Conservation (phyloP, 2,797 vertebrate genomes). For the Notamacropus eugenii region DNA sequence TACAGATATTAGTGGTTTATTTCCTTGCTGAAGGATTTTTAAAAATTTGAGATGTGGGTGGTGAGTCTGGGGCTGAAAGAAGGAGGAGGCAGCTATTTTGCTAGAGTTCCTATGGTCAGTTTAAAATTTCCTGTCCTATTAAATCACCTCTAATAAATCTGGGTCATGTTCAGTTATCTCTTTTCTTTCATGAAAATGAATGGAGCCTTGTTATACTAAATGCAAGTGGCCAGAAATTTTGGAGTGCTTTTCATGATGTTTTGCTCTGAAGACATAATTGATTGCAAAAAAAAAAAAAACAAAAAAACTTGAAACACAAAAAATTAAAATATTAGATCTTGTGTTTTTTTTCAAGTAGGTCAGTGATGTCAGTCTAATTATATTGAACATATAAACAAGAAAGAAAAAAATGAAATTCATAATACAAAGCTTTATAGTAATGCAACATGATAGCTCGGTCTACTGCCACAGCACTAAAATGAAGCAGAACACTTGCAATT, state of each 20-base stretch:
- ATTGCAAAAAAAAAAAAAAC: neutral
- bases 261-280: neutral
- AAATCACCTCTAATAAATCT: conserved; percentile 44
- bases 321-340: neutral
- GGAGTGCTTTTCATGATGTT: conserved; percentile 21
- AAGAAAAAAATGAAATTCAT: conserved; percentile 9
- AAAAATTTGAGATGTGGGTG: conserved; percentile 6
- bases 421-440: neutral
- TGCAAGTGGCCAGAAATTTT: conserved; percentile 38
- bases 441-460: neutral
- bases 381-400: neutral
- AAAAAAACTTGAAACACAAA: neutral
- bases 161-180: conserved; percentile 33
- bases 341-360: neutral
- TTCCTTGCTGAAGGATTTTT: conserved; percentile 37
- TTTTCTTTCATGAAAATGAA: conserved; percentile 53
- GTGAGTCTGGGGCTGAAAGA: neutral
- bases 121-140: neutral
- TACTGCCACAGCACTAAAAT: neutral
- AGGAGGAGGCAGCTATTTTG: neutral
- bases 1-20: conserved; percentile 52
- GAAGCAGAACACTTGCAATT: neutral
- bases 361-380: neutral
- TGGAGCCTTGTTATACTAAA: conserved; percentile 40
- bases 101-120: neutral